Base-by-base conservation (phyloP, 92 coral and sea anemone species). In the Micromussa lordhowensis region DNA sequence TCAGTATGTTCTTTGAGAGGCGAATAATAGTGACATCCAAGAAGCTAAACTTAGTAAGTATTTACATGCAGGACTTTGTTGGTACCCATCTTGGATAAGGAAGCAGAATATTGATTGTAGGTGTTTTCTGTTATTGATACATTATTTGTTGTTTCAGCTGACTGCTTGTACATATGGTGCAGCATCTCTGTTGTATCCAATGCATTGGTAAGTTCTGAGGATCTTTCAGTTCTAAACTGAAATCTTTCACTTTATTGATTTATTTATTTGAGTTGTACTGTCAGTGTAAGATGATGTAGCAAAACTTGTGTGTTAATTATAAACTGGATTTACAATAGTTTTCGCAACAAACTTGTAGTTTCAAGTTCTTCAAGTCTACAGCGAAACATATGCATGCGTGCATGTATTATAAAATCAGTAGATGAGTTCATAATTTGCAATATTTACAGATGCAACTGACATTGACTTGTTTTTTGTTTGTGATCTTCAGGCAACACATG, bases 131-230 rank as follows among this genome's bases (percentile, higher is more conserved):
- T 22, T 36, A 44, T 55, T 32, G 76, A 83, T 7, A 40, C 3
- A 71, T 11, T 28, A 16, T 36, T 57, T 78, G 66, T 68, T 13
- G 28, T 84, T 84, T 71, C 86, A 97, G 99, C 90, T 97, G 36
- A 97, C 98, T 26, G 99, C 99, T 19, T 97, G 99, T 77, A 93
- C 98, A 0, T 97, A 97, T 81, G 98, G 99, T 68, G 98, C 99
- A 28, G 92, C 96, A 59, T 92, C 96, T 28, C 86, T 97, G 22
- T 85, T 97, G 15, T 97, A 97, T 35, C 99, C 99, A 14, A 97
- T 97, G 99, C 96, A 97, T 78, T 97, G 99, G 99, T 96, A 86
- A 59, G 92, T 86, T 86, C 28, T 2, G 24, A 57, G 11, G 64
- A 49, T 79, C n/a, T 3, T 51, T 5, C 66, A 48, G n/a, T 22